phyloP scores from a whole-genome alignment of 2,113 vertebrate species.

The Pseudopipra pipra region DNA sequence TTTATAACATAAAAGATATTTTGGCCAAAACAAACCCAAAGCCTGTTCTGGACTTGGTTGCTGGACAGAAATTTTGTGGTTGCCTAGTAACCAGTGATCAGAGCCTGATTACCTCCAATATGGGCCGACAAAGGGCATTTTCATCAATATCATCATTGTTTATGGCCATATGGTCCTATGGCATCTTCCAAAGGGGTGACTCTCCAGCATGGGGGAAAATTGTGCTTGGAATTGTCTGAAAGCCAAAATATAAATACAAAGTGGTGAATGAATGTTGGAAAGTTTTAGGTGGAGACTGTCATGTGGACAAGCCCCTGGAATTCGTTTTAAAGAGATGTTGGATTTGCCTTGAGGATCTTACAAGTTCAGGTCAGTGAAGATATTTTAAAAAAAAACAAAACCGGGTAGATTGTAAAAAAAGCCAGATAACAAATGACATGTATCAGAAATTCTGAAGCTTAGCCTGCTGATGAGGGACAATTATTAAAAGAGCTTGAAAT shows the following conservation, averaged over 20 bases:
- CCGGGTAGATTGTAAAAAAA: background rate
- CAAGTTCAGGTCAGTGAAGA: background rate
- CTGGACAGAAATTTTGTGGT: slow-evolving; percentile 33
- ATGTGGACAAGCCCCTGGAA: background rate
- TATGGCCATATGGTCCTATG: rapidly evolving
- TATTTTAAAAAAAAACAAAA: background rate
- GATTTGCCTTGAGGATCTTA: background rate
- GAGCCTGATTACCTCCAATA: background rate
- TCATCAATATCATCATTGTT: background rate
- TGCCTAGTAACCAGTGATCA: slow-evolving; percentile 47
- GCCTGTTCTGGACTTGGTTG: background rate
- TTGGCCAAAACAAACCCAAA: slow-evolving; percentile 1
- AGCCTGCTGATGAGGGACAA: background rate
- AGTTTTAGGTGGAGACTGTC: background rate
- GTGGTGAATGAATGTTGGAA: rapidly evolving
- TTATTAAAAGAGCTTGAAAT: background rate
- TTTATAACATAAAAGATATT: background rate
- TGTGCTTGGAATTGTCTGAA: background rate
- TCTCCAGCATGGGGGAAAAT: background rate
- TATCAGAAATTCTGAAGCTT: background rate
- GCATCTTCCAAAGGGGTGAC: background rate
- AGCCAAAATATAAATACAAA: background rate
- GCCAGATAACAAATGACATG: background rate
- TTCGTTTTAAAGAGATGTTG: background rate
- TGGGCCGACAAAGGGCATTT: slow-evolving; percentile 21